Evolutionary conservation across 2,888 invertebrate species (phyloP).

Genomic region (Ophion ventricosus): DNA sequence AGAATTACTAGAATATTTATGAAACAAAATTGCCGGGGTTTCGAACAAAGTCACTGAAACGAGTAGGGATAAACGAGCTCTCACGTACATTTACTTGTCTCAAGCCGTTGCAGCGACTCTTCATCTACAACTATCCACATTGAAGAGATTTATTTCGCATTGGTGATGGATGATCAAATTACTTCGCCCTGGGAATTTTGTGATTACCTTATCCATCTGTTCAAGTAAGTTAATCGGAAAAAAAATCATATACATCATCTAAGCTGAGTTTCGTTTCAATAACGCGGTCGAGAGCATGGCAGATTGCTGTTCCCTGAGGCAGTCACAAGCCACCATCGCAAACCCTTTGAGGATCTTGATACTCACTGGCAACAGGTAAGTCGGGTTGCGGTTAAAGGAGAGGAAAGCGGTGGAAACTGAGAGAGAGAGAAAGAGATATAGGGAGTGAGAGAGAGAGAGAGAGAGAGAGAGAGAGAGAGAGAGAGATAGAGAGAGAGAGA

Average conservation of each 20-base stretch:
- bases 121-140: neutral
- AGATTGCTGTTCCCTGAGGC: slow-evolving; percentile 39
- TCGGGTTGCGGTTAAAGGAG: slow-evolving; percentile 40
- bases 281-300: slow-evolving; percentile 21
- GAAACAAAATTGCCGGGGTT: neutral
- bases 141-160: neutral
- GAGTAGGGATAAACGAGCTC: neutral
- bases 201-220: neutral
- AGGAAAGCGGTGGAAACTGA: slow-evolving; percentile 8
- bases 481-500: neutral
- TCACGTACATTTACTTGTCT: neutral
- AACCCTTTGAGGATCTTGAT: slow-evolving; percentile 63
- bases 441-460: neutral
- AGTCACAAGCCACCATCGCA: slow-evolving; percentile 16
- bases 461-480: slow-evolving; percentile 8
- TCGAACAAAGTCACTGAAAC: neutral
- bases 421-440: slow-evolving; percentile 11
- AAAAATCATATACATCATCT: neutral
- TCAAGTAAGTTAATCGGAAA: slow-evolving; percentile 5
- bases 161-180: neutral
- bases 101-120: neutral
- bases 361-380: slow-evolving; percentile 69
- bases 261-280: slow-evolving; percentile 14
- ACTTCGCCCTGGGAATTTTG: neutral
- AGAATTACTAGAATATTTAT: no score